phyloP scores from a whole-genome alignment of 1,140 invertebrate species.

The Maniola jurtina region DNA sequence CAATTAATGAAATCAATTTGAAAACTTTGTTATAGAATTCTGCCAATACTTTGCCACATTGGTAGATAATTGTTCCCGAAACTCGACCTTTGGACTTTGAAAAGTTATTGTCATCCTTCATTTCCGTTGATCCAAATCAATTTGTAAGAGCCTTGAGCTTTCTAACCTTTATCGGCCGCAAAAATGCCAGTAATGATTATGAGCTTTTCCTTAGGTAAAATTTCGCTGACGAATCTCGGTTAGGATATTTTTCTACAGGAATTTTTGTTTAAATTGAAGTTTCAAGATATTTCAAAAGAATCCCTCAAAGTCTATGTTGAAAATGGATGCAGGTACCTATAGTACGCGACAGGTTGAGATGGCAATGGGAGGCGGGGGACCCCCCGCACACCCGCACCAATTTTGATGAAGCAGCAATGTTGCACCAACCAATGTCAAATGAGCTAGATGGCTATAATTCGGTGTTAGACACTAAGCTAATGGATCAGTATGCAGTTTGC shows the following conservation, averaged over 20 bases:
- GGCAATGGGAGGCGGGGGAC: no score
- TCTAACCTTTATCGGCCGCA: conserved; percentile 1
- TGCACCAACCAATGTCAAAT: no score
- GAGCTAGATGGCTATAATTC: no score
- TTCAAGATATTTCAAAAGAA: not conserved
- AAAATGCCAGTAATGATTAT: conserved; percentile 7
- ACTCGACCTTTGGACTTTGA: conserved; percentile 1
- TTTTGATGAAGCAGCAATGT: no score
- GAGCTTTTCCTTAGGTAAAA: not conserved
- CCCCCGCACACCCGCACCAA: no score
- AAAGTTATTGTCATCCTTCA: conserved; percentile 6
- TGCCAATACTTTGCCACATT: conserved; percentile 16
- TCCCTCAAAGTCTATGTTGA: no score
- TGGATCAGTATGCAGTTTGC: no score
- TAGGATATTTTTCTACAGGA: not conserved
- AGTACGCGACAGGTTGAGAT: no score
- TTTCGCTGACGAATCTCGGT: not conserved
- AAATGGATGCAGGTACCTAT: no score
- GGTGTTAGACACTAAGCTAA: no score
- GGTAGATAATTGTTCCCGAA: not conserved
- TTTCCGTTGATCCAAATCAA: conserved; percentile 2
- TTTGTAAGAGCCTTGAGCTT: not conserved
- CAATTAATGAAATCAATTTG: not conserved
- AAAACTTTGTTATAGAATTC: conserved; percentile 12
- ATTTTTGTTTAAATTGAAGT: not conserved